Percentiles rank a stretch among this genome's conserved stretches.
These are phyloP conservation scores for Ormyrus nitidulus DNA, from an alignment of 2,888 invertebrate species.

Conservation along the genomic window DNA sequence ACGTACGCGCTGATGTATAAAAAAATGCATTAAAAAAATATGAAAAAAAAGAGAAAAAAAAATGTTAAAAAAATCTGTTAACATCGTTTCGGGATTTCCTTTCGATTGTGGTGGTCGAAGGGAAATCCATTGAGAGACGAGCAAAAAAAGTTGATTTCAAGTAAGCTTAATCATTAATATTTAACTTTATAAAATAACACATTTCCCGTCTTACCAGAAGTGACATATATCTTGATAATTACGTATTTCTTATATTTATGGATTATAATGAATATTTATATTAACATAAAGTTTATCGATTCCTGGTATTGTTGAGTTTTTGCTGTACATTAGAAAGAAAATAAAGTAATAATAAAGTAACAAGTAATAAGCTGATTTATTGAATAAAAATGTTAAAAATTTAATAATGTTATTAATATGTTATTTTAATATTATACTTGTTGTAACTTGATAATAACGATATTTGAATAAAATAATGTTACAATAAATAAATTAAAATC, in stretches of 20 bases:
- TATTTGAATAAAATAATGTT: conserved; percentile 53
- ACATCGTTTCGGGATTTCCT: conserved; percentile 68
- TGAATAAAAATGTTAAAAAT: conserved; percentile 25
- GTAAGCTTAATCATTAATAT: conserved; percentile 66
- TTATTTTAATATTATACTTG: conserved; percentile 48
- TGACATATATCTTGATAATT: conserved; percentile 67
- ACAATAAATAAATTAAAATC: conserved; percentile 58
- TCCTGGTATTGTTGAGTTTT: conserved; percentile 67
- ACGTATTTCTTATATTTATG: conserved; percentile 45
- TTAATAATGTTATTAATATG: conserved; percentile 25
- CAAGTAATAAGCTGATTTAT: conserved; percentile 31
- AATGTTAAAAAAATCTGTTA: conserved; percentile 59
- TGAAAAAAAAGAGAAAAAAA: conserved; percentile 63
- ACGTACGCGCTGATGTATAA: conserved; percentile 11
- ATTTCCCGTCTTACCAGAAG: conserved; percentile 74
- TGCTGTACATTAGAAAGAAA: conserved; percentile 68
- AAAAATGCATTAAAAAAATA: conserved; percentile 52
- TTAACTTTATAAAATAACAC: conserved; percentile 62
- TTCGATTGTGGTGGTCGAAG: conserved; percentile 74
- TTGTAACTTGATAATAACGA: conserved; percentile 52
- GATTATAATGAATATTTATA: conserved; percentile 47
- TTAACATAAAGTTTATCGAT: conserved; percentile 54
- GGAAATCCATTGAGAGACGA: conserved; percentile 67
- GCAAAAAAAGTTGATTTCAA: conserved; percentile 68
- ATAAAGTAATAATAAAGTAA: conserved; percentile 43